A percentile compares a stretch with the other conserved stretches of the same genome.
Evolutionary conservation across 2,113 vertebrate genomes (phyloP).

Genomic region (Eclectus roratus): DNA sequence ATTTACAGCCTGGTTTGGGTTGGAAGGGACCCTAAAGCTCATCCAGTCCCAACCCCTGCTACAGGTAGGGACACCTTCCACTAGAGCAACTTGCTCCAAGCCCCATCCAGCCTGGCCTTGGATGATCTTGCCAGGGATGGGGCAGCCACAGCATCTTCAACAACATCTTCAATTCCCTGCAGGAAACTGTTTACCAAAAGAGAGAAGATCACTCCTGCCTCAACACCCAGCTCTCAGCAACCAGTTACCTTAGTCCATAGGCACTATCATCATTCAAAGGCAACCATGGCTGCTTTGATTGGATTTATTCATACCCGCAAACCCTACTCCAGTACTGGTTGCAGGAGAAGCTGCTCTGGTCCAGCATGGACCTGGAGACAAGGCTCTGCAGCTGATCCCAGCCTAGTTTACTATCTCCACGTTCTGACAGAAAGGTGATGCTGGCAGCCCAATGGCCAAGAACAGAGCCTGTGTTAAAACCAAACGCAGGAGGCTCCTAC

Average conservation of each 20-base stretch:
- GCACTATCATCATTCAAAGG: background rate
- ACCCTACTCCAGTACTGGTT: background rate
- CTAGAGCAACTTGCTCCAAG: background rate
- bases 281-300: background rate
- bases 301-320: background rate
- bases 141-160: background rate
- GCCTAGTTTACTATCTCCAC: background rate
- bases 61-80: too few relatives aligned
- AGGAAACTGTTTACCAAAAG: background rate
- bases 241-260: background rate
- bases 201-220: background rate
- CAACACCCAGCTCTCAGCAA: background rate
- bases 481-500: background rate
- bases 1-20: background rate
- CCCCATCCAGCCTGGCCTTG: too few relatives aligned
- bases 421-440: background rate
- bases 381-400: too few relatives aligned
- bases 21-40: background rate
- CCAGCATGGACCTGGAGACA: background rate
- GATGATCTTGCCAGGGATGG: too few relatives aligned
- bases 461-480: rapidly evolving
- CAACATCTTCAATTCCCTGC: background rate
- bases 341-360: background rate
- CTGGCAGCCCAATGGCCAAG: background rate
- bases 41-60: too few relatives aligned